These are phyloP conservation scores for Euclidia mi DNA, from an alignment of 2,888 invertebrate genomes.

Conservation along the genomic window DNA sequence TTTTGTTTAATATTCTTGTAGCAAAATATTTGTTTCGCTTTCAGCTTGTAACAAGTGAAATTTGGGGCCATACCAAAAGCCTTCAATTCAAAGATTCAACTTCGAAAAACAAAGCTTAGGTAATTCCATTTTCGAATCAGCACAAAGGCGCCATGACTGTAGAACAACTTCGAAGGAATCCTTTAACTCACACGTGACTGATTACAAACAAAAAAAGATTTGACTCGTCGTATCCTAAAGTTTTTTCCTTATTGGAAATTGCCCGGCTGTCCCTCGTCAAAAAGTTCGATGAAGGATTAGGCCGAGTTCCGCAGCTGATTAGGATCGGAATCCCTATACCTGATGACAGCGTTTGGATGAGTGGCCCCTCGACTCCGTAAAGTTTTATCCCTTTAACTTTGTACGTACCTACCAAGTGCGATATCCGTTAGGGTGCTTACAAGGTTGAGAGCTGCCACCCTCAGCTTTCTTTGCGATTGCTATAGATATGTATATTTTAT, in stretches of 20 bases:
- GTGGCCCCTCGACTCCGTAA: slow-evolving; percentile 13
- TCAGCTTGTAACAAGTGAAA: too few species aligned
- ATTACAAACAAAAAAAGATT: slow-evolving; percentile 56
- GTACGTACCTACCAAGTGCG: not conserved
- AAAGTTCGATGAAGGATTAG: slow-evolving; percentile 55
- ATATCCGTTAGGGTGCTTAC: not conserved
- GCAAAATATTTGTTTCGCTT: too few species aligned
- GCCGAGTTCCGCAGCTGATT: slow-evolving; percentile 46
- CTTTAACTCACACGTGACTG: slow-evolving; percentile 50
- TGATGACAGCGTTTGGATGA: slow-evolving; percentile 25
- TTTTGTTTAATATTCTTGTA: too few species aligned
- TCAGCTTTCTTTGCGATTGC: too few species aligned
- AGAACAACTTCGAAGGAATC: slow-evolving; percentile 25
- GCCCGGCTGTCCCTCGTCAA: slow-evolving; percentile 46
- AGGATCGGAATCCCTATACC: slow-evolving; percentile 32
- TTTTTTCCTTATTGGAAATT: slow-evolving; percentile 58
- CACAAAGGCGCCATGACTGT: not conserved
- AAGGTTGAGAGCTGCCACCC: too few species aligned
- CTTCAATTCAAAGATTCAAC: not conserved
- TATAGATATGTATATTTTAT: too few species aligned
- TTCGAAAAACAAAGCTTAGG: not conserved
- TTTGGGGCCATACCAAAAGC: too few species aligned
- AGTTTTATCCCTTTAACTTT: slow-evolving; percentile 26
- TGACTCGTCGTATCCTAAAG: slow-evolving; percentile 49
- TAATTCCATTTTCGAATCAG: not conserved